These are phyloP conservation scores for Nasonia vitripennis DNA, from an alignment of 1,140 invertebrate genomes.

Conservation along the genomic window DNA sequence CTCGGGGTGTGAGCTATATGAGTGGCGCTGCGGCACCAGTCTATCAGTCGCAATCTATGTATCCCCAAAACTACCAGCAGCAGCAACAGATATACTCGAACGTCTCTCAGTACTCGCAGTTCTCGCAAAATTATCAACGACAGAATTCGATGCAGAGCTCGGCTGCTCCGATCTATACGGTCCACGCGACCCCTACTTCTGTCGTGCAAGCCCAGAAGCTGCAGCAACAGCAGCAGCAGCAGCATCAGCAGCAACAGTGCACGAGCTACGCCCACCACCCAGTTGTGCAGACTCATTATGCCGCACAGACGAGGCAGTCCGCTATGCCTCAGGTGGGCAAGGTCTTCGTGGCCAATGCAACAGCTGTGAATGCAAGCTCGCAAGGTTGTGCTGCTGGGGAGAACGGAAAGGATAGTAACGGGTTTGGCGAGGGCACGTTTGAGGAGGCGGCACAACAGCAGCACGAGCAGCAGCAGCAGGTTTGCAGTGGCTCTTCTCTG, in stretches of 20 bases:
- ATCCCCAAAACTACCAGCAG: constrained; percentile 61
- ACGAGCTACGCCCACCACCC: constrained; percentile 49
- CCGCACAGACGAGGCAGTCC: constrained; percentile 30
- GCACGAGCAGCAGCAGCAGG: constrained; percentile 39
- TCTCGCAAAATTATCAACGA: constrained; percentile 57
- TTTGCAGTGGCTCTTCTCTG: constrained; percentile 44
- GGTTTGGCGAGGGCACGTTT: not conserved
- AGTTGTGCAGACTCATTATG: constrained; percentile 56
- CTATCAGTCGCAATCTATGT: constrained; percentile 59
- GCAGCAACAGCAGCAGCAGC: constrained; percentile 59
- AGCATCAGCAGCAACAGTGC: constrained; percentile 56
- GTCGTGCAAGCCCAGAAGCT: constrained; percentile 66
- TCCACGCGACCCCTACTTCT: constrained; percentile 62
- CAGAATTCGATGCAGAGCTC: constrained; percentile 55
- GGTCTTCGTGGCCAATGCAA: constrained; percentile 12
- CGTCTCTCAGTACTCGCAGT: constrained; percentile 65
- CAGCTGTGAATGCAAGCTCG: constrained; percentile 1
- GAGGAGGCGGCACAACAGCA: not conserved
- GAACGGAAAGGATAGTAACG: not conserved
- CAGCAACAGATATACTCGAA: constrained; percentile 71
- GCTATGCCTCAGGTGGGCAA: constrained; percentile 39
- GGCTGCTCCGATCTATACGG: constrained; percentile 65
- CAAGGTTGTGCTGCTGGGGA: not conserved
- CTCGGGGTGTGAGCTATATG: constrained; percentile 53
- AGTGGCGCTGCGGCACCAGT: constrained; percentile 58